phyloP scores from a whole-genome alignment of 2,797 vertebrate genomes.

The Odontamblyopus lacepedii region DNA sequence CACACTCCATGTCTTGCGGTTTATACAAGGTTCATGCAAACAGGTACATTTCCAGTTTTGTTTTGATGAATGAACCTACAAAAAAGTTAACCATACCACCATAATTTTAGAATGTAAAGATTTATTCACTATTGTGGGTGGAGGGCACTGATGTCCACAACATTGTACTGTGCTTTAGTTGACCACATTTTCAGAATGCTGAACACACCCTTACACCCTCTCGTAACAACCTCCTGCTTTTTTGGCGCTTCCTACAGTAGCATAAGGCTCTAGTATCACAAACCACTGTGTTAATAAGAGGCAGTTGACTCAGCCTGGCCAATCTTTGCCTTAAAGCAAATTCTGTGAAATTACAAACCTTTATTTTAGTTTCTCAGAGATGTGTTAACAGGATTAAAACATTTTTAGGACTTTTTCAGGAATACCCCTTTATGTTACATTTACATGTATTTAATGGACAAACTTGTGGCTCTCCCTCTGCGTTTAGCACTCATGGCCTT shows the following conservation, averaged over 20 bases:
- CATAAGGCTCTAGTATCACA: conserved; percentile 1
- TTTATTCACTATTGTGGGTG: conserved; percentile 1
- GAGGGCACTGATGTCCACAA: background rate
- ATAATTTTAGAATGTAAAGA: background rate
- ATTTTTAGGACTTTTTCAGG: conserved; percentile 2
- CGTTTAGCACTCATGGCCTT: background rate
- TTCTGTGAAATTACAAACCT: conserved; percentile 8
- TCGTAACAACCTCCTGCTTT: conserved; percentile 6
- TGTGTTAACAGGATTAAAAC: background rate
- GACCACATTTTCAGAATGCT: conserved; percentile 17
- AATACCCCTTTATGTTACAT: conserved; percentile 1
- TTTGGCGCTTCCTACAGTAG: background rate
- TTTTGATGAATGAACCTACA: background rate
- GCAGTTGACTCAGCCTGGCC: background rate
- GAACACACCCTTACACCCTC: background rate
- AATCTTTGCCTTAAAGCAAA: conserved; percentile 42
- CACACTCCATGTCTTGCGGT: conserved; percentile 86
- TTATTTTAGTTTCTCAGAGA: background rate
- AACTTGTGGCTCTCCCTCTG: background rate
- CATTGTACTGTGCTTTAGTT: conserved; percentile 1
- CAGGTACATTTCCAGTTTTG: conserved; percentile 1
- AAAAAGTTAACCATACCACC: background rate
- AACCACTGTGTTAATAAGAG: conserved; percentile 7
- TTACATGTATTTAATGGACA: conserved; percentile 1
- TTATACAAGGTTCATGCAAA: background rate